Base-by-base conservation (phyloP, 2,888 invertebrate genomes). In the Cetonia aurata region DNA sequence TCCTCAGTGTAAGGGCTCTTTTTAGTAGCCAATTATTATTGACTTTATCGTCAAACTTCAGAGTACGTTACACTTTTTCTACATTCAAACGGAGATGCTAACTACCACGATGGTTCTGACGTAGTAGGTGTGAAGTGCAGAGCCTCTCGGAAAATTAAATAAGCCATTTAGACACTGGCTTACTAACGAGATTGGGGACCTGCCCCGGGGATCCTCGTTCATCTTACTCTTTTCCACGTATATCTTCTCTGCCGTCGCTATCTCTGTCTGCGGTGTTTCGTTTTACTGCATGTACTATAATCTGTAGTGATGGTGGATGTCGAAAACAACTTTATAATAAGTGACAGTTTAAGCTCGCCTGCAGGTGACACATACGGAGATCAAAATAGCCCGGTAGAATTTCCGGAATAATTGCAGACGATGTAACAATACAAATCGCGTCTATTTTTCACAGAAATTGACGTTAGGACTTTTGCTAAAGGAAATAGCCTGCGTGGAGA, bases 161-260 rank as follows among this genome's bases (percentile, higher is more conserved):
- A 79, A 76, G 76, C 78, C 78, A 79, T 79, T 78, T 78, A 77
- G 76, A 78, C 77, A 76, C 76, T 77, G 76, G 76, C 76, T 76
- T 74, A 75, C 76, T 79, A 79, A 78, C 78, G 77, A 78, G 77
- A 71, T 76, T 74, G 76, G 78, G 73, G 75, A 71, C 66, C 53
- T 56, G 56, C 72, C 74, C 72, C 68, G 42, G 71, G 67, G 60
- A 67, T 57, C 17, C 57, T 50, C 15, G 31, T 17, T 46, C 44
- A 33, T 33, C 37, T 19, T 33, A 25, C 65, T 44, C 52, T 59
- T 44, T 59, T 19, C 59, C 25, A 17, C 52, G 2, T 19, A 17
- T 52, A 19, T 42, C 59, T 59, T 19, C 44, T 9, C 17, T 42
- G 37, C n/a, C 19, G 25, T 4, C 44, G 17, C 19, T 31, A 44